Evolutionary conservation across 2,888 invertebrate genomes (phyloP), one percentile per base, ranked within the genome.

Genomic region (Caenorhabditis sp.): DNA sequence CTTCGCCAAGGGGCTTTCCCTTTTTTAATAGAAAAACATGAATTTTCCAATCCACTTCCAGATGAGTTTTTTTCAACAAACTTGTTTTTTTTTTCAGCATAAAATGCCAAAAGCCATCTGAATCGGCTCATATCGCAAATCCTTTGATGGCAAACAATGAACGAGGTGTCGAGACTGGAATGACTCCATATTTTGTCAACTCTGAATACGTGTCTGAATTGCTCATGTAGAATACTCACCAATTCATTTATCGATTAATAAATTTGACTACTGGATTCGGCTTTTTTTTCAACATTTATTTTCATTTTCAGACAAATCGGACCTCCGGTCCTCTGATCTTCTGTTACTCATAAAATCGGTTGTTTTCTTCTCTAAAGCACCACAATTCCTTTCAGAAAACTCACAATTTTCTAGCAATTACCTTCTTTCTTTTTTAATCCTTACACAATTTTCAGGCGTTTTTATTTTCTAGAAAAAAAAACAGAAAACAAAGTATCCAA

Each of bases 191-290:
- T 54, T 73, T 51, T 66, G 66, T 74, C 24, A 69, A 69, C 51
- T 74, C 74, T 31, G 74, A 74, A 61, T 74, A 74, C 53, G 73
- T 69, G 31, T 74, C 74, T 27, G 74, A 74, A 54, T 43, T 74
- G 53, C 63, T 74, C 31, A 69, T 69, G 59, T 74, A 31, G 43
- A 43, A 43, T 43, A 43, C 43, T 43, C 43, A 43, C 43, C 12
- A 5, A 17, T 14, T 6, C 31, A 8, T 8, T 36, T 36, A 12
- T 43, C 43, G 5, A 17, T 17, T 43, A 43, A 43, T 43, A 43
- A 43, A 43, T 17, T 43, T 43, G 43, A 43, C 43, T 43, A 43
- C 43, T 43, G 43, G 43, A 43, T 36, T 36, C 12, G 6, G 12
- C 6, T 36, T 36, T 36, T 36, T 36, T 12, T 36, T n/a, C n/a